Base-by-base conservation (phyloP, 2,888 invertebrate species). In the Melanchra persicariae region DNA sequence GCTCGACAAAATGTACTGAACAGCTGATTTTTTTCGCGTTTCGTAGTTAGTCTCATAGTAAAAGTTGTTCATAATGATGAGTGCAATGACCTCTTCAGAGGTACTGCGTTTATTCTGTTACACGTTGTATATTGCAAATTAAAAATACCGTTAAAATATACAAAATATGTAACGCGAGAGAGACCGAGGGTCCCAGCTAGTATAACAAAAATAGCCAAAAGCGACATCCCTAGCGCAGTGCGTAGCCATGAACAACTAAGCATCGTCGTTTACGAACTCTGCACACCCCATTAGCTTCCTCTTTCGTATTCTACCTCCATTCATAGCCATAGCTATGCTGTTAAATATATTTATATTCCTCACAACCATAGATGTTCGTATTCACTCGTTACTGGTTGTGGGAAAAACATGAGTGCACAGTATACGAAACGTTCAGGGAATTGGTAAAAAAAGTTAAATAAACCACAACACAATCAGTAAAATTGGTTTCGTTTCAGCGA, bases 261-360 rank as follows among this genome's bases (percentile, higher is more conserved):
- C 63, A 60, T 68, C 22, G 62, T 45, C 79, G 62, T 79, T 79
- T 77, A 60, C 74, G 63, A 74, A 74, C 47, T 74, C 67, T 74
- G 74, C 63, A 63, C 79, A 79, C 54, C 60, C 68, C 74, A 79
- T 79, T 77, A 79, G 62, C 47, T 79, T 68, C 67, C 62, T 67
- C 58, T 77, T 73, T 54, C 54, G 37, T 67, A 52, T 77, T 63
- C 24, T 60, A 51, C 58, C 17, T 52, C 55, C 52, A 49, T 62
- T 61, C 57, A 49, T n/a, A 59, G 49, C 47, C 47, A 59, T 60
- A 34, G 45, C 26, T 57, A 52, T 49, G 40, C n/a, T n/a, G 22
- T 70, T 58, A 47, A 62, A 55, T 68, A 60, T 60, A 75, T 75
- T 67, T 67, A 54, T 26, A 24, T 75, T 15, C 43, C 40, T n/a